Percentiles rank a stretch among this genome's conserved stretches.
Evolutionary conservation across 2,113 vertebrate genomes (phyloP).

Genomic region (Sebastes fasciatus): DNA sequence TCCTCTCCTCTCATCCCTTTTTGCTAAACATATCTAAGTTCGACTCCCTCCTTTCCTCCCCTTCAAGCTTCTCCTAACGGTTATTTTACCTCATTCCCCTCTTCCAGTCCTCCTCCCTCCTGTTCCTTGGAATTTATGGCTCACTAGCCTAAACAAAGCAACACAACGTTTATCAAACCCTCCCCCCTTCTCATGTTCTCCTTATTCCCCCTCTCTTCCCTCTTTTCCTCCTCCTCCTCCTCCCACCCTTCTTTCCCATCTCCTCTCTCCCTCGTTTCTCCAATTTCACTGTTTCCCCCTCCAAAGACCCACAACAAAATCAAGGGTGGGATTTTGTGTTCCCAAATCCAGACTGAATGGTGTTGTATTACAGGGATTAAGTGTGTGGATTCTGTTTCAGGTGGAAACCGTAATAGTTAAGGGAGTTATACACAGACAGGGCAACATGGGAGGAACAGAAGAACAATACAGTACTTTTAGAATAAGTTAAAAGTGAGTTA

Average conservation of each 20-base stretch:
- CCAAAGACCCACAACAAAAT: slow-evolving; percentile 46
- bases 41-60: slow-evolving; percentile 11
- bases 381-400: slow-evolving; percentile 49
- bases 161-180: slow-evolving; percentile 71
- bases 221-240: background rate
- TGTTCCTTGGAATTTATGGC: slow-evolving; percentile 75
- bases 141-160: slow-evolving; percentile 75
- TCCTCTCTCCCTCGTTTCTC: slow-evolving; percentile 40
- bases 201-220: background rate
- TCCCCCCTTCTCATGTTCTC: slow-evolving; percentile 52
- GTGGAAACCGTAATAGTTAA: slow-evolving; percentile 32
- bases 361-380: slow-evolving; percentile 66
- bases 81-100: slow-evolving; percentile 45
- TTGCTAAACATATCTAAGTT: slow-evolving; percentile 32
- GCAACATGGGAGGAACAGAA: background rate
- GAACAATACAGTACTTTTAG: background rate
- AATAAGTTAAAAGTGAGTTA: background rate
- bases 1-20: background rate
- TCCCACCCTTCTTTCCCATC: background rate
- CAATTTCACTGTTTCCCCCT: slow-evolving; percentile 46
- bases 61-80: slow-evolving; percentile 8
- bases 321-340: slow-evolving; percentile 57
- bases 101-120: slow-evolving; percentile 6
- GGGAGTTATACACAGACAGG: background rate
- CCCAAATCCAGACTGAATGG: slow-evolving; percentile 60